A percentile compares a stretch with the other conserved stretches of the same genome.
Conservation (phyloP, 2,113 vertebrate genomes). For the Salvelinus namaycush region DNA sequence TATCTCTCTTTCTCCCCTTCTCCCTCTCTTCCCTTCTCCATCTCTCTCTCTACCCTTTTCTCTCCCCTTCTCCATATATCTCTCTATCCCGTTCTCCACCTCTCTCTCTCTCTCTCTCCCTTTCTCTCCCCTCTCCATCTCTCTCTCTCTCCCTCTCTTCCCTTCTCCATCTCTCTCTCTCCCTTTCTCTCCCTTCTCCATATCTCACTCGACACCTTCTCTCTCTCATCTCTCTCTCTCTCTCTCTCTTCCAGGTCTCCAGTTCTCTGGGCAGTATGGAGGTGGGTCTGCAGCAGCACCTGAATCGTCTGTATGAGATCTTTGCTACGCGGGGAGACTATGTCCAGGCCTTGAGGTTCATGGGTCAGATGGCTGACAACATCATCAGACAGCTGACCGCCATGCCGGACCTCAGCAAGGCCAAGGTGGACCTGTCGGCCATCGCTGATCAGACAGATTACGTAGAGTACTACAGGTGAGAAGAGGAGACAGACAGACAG, state of each 20-base stretch:
- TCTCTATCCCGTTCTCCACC: too few relatives aligned
- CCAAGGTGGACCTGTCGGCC: conserved; percentile 71
- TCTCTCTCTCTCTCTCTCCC: too few relatives aligned
- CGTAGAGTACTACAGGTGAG: conserved; percentile 88
- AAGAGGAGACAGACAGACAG: neutral
- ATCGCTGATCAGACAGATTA: conserved; percentile 70
- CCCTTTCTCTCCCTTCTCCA: neutral
- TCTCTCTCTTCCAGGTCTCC: conserved; percentile 69
- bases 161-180: too few relatives aligned
- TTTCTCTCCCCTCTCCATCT: too few relatives aligned
- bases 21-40: too few relatives aligned
- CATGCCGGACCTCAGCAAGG: conserved; percentile 75
- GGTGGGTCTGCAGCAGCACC: conserved; percentile 80
- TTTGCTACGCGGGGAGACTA: conserved; percentile 81
- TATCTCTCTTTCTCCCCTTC: too few relatives aligned
- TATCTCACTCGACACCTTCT: neutral
- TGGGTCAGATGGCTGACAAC: conserved; percentile 81
- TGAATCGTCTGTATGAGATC: conserved; percentile 85
- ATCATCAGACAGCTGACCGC: conserved; percentile 79
- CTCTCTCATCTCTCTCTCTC: too few relatives aligned
- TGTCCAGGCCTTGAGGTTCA: conserved; percentile 81
- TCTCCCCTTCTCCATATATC: too few relatives aligned
- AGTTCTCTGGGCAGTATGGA: conserved; percentile 75
- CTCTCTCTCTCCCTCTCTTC: conserved; percentile 1
- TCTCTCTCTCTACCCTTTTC: too few relatives aligned